Conservation (phyloP, 2,888 invertebrate genomes). For the Stenoptilia bipunctidactyla region DNA sequence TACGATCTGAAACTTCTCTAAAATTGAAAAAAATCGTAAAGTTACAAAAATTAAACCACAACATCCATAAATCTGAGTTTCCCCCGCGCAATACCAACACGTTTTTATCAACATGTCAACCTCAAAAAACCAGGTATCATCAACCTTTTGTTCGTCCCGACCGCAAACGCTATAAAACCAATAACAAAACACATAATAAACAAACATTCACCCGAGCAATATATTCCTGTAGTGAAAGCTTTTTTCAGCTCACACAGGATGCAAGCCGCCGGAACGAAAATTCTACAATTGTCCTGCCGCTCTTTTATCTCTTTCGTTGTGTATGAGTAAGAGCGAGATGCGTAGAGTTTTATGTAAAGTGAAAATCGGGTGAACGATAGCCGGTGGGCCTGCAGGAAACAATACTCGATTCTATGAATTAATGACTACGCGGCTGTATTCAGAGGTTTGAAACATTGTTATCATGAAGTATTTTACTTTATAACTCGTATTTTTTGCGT, state of each 20-base stretch:
- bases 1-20: too few relatives aligned
- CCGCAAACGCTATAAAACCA: conserved; percentile 19
- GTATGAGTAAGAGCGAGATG: conserved; percentile 23
- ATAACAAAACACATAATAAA: conserved; percentile 17
- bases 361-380: conserved; percentile 53
- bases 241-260: conserved; percentile 56
- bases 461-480: too few relatives aligned
- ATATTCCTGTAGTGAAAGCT: conserved; percentile 40
- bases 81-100: not conserved
- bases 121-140: not conserved
- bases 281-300: conserved; percentile 23
- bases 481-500: too few relatives aligned
- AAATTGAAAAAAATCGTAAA: too few relatives aligned
- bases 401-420: conserved; percentile 66
- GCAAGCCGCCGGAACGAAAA: conserved; percentile 39
- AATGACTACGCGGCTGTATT: conserved; percentile 45
- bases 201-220: conserved; percentile 17
- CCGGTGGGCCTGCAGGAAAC: conserved; percentile 55
- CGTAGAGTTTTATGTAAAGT: conserved; percentile 33
- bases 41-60: too few relatives aligned
- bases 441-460: conserved; percentile 20
- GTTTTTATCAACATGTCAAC: conserved; percentile 1
- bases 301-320: conserved; percentile 27
- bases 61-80: too few relatives aligned
- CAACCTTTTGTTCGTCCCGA: not conserved